Evolutionary conservation across 2,888 invertebrate species (phyloP).

Genomic region (Ganaspis brasiliensis): DNA sequence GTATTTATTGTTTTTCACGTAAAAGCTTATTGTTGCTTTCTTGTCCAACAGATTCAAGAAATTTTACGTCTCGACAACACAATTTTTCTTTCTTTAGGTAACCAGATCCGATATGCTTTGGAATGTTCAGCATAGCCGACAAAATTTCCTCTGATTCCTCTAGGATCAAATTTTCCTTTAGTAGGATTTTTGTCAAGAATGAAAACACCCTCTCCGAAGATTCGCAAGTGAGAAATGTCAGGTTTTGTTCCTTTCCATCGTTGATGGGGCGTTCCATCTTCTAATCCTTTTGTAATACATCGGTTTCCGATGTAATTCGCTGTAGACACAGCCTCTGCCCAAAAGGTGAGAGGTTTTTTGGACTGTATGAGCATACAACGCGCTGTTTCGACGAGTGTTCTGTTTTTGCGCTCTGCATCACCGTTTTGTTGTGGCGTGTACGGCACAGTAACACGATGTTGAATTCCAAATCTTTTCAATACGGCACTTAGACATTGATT

Average conservation of each 20-base stretch:
- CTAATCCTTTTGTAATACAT: slow-evolving; percentile 36
- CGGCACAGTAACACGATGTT: slow-evolving; percentile 61
- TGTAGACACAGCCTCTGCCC: slow-evolving; percentile 45
- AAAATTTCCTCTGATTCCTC: slow-evolving; percentile 3
- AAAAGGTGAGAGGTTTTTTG: slow-evolving; percentile 23
- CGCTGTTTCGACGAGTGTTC: slow-evolving; percentile 45
- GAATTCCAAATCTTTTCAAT: slow-evolving; percentile 62
- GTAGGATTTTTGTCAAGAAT: slow-evolving; percentile 19
- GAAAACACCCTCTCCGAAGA: slow-evolving; percentile 38
- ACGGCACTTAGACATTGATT: slow-evolving; percentile 38
- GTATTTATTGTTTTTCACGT: too few relatives aligned
- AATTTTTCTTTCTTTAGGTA: slow-evolving; percentile 2
- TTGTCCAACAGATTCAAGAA: not conserved
- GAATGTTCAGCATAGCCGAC: slow-evolving; percentile 43
- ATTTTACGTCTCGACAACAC: not conserved
- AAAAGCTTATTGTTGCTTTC: not conserved
- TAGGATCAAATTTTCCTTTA: slow-evolving; percentile 48
- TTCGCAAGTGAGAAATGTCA: slow-evolving; percentile 39
- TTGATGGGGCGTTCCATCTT: slow-evolving; percentile 25
- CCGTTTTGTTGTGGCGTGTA: slow-evolving; percentile 70
- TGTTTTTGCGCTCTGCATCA: slow-evolving; percentile 33
- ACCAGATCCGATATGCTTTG: slow-evolving; percentile 30
- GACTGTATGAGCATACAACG: slow-evolving; percentile 41
- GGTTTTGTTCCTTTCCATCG: slow-evolving; percentile 39
- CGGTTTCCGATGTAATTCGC: slow-evolving; percentile 47